Conservation (phyloP, 1,140 invertebrate species). For the Pemphigus obesinymphae region DNA sequence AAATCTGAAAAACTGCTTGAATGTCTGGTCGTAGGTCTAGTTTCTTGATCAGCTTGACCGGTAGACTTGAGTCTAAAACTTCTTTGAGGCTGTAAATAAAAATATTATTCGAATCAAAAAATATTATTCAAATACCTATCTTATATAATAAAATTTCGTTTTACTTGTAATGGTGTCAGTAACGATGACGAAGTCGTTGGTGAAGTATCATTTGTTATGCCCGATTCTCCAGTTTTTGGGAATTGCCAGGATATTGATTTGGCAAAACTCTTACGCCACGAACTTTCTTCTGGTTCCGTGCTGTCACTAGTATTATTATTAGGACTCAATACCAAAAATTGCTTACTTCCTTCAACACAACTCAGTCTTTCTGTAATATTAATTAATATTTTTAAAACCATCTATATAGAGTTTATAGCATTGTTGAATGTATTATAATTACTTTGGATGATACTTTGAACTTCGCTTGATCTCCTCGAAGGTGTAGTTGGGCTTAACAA, state of each 20-base stretch:
- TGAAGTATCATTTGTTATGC: constrained; percentile 17
- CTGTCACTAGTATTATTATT: constrained; percentile 5
- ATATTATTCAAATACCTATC: no score
- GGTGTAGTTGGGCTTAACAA: constrained; percentile 29
- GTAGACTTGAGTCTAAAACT: constrained; percentile 34
- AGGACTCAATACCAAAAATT: constrained; percentile 24
- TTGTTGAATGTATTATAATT: not conserved
- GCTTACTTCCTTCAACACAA: constrained; percentile 33
- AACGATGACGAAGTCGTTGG: constrained; percentile 36
- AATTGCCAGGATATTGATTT: constrained; percentile 40
- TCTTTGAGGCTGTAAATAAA: constrained; percentile 29
- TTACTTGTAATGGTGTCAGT: constrained; percentile 30
- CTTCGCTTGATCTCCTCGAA: constrained; percentile 21
- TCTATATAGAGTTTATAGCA: not conserved
- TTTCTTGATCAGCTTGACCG: constrained; percentile 20
- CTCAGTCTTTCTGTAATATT: constrained; percentile 10
- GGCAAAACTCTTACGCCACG: constrained; percentile 35
- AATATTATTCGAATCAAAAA: not conserved
- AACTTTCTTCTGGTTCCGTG: constrained; percentile 22
- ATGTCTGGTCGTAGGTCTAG: constrained; percentile 32
- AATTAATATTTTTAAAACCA: not conserved
- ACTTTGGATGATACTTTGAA: constrained; percentile 36
- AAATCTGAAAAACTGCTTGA: constrained; percentile 37
- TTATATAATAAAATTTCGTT: no score
- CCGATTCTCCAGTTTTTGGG: constrained; percentile 27